These are phyloP conservation scores for Saguinus midas DNA, from an alignment of 2,113 vertebrate species.

Conservation along the genomic window DNA sequence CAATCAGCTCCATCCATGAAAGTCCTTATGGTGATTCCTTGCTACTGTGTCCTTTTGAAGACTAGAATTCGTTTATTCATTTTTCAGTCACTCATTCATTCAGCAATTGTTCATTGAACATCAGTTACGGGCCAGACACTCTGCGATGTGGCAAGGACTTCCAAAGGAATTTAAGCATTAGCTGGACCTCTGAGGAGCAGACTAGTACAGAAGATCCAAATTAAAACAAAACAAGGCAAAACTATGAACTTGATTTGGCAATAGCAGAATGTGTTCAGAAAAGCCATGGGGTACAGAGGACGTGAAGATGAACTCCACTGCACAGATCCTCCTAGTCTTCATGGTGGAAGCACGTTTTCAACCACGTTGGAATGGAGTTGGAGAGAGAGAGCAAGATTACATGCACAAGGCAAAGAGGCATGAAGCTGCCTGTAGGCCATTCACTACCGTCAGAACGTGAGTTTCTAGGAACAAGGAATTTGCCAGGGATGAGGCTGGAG, in stretches of 20 bases:
- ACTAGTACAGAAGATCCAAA: neutral
- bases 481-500: neutral
- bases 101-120: neutral
- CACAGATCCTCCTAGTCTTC: neutral
- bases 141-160: neutral
- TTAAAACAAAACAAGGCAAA: neutral
- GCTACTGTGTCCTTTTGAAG: neutral
- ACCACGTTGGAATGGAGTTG: rapidly evolving
- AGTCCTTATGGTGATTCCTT: neutral
- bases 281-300: rapidly evolving
- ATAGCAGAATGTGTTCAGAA: neutral
- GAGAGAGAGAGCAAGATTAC: rapidly evolving
- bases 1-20: rapidly evolving
- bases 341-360: rapidly evolving
- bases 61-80: neutral
- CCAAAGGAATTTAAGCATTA: neutral
- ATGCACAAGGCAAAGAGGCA: rapidly evolving
- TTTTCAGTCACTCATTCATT: neutral
- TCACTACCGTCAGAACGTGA: rapidly evolving
- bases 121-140: neutral
- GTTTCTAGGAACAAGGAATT: neutral
- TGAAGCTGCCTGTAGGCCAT: rapidly evolving
- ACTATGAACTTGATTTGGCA: neutral
- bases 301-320: too few relatives aligned
- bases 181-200: neutral